phyloP scores from a whole-genome alignment of 2,797 vertebrate species.

The Crocodylus rhombifer region DNA sequence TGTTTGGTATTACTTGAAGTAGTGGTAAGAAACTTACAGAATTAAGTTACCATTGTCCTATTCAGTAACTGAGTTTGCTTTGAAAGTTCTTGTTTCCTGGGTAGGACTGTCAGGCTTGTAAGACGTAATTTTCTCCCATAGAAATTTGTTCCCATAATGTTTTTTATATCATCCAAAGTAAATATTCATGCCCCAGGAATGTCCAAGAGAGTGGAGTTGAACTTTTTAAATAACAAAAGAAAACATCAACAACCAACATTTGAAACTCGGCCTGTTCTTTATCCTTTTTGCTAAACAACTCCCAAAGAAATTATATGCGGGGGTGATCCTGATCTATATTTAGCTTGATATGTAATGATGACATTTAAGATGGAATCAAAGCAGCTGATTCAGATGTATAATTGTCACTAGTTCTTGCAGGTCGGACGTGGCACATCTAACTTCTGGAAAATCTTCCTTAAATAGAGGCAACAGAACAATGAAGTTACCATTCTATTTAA shows the following conservation, averaged over 20 bases:
- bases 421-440: background rate
- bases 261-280: background rate
- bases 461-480: conserved; percentile 30
- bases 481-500: conserved; percentile 7
- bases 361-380: conserved; percentile 6
- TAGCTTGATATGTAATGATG: background rate
- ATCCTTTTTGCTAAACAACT: background rate
- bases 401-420: conserved; percentile 11
- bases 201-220: background rate
- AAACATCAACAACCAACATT: background rate
- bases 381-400: background rate
- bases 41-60: background rate
- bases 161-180: background rate
- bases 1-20: background rate
- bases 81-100: too few species aligned
- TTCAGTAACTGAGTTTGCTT: background rate
- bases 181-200: background rate
- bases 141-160: background rate
- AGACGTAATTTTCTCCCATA: background rate
- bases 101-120: background rate
- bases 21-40: background rate
- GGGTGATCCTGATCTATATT: background rate
- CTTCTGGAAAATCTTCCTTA: background rate
- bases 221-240: background rate
- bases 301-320: background rate